Base-by-base conservation (phyloP, 2,797 vertebrate genomes). In the Sphaeramia orbicularis region DNA sequence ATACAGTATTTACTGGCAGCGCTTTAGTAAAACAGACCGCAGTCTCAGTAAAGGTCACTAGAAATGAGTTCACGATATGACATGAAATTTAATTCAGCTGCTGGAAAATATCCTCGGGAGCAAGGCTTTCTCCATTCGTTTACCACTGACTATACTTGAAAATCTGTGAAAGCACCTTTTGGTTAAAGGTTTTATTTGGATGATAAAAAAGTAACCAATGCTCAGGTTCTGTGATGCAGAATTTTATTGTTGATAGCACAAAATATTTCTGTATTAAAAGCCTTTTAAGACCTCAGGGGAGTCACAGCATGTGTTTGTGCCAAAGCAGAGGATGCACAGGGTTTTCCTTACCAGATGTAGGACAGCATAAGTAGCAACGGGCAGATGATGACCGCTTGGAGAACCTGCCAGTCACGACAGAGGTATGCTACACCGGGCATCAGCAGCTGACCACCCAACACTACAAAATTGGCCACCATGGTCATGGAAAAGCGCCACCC, bases 301-400 rank as follows among this genome's bases (percentile, higher is more conserved):
- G 32, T 6, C 10, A n/a, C 58, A 44, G 51, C 7, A 48, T 1
- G 10, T 10, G 12, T 8, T 48, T 1, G 10, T 10, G 12, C 41
- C 32, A 69, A 38, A 32, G 63, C 41, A 71, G 52, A 62, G 48
- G 32, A 55, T 45, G 53, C 55, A 35, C 7, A 0, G 11, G 12
- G 1, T 50, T 52, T 54, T 73, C 88, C 96, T 96, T 92, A 99
- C 98, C 95, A 91, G 94, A 97, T 96, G 88, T 97, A 98, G 21
- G 96, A 93, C 58, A 97, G 92, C 97, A 98, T 98, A 74, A 99
- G 94, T 79, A 97, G 88, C 76, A 99, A 96, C 58, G 97, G 98
- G 71, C 95, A 97, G 92, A 99, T 96, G 93, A 99, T 98, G 85
- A 96, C 89, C 0, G 92, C 96, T 78, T 99, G 98, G n/a, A 99